A percentile compares a stretch with the other conserved stretches of the same genome.
phyloP scores from a whole-genome alignment of 1,140 invertebrate genomes.

The Cryptotermes secundus region DNA sequence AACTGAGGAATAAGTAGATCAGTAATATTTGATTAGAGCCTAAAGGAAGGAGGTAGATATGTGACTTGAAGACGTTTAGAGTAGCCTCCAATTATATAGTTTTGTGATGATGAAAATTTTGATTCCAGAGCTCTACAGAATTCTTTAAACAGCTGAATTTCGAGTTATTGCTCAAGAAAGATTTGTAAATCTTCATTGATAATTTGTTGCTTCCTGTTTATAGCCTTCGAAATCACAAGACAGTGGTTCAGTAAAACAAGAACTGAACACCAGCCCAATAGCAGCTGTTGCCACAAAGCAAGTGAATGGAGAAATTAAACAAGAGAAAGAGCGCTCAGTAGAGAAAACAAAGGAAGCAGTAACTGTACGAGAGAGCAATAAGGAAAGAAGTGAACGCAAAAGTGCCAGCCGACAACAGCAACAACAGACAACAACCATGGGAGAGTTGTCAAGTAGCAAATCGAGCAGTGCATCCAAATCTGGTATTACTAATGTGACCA shows the following conservation, averaged over 20 bases:
- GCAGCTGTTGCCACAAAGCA: conserved; percentile 24
- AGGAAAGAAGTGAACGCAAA: conserved; percentile 31
- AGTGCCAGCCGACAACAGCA: conserved; percentile 27
- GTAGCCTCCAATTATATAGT: no score
- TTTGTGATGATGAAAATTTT: no score
- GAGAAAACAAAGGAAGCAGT: conserved; percentile 27
- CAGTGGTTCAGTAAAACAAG: conserved; percentile 21
- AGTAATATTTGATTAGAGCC: no score
- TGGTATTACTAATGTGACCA: background rate
- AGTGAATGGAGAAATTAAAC: conserved; percentile 35
- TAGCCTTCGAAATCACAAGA: conserved; percentile 31
- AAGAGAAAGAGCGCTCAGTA: background rate
- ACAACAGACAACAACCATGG: background rate
- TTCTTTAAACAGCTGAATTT: no score
- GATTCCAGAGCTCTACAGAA: no score
- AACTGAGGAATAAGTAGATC: no score
- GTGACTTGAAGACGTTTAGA: no score
- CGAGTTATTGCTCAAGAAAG: no score
- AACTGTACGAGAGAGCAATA: conserved; percentile 22
- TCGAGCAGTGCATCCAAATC: conserved; percentile 24
- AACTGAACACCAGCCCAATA: conserved; percentile 4
- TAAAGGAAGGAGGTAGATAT: no score
- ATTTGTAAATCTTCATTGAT: no score
- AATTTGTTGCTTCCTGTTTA: background rate
- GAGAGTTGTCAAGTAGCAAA: background rate